Evolutionary conservation across 1,140 invertebrate species (phyloP).

Genomic region (Habropoda laboriosa): DNA sequence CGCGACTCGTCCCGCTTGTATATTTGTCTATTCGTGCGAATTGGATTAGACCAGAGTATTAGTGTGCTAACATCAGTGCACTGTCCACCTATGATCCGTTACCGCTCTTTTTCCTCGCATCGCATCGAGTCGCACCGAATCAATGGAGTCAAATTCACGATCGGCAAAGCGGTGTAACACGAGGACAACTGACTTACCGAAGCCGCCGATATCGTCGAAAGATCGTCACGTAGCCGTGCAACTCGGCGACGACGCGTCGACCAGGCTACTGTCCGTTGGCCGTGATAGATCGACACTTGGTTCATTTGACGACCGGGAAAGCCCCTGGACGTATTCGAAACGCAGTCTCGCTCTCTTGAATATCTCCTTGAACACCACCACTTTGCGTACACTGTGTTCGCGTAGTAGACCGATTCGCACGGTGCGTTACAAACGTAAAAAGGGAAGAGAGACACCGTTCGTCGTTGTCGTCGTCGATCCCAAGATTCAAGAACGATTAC

Average conservation of each 20-base stretch:
- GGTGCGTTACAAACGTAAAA: no score
- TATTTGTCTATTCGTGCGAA: no score
- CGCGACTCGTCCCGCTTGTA: no score
- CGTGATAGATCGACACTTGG: slow-evolving; percentile 17
- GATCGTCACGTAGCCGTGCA: slow-evolving; percentile 9
- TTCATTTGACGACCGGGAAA: slow-evolving; percentile 43
- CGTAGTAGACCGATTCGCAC: background rate
- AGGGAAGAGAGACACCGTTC: no score
- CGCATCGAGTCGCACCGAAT: no score
- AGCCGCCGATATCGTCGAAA: background rate
- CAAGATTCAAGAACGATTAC: background rate
- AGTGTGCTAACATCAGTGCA: no score
- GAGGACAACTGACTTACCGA: slow-evolving; percentile 15
- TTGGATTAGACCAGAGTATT: no score
- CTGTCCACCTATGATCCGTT: no score
- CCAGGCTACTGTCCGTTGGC: slow-evolving; percentile 33
- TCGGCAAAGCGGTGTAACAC: background rate
- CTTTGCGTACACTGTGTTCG: background rate
- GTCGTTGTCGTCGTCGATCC: no score
- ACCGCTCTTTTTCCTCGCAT: no score
- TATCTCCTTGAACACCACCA: no score
- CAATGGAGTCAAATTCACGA: no score
- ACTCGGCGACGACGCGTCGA: slow-evolving; percentile 37
- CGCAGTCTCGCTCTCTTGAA: background rate
- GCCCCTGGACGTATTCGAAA: background rate